Conservation (phyloP, 1,140 invertebrate genomes). For the Pseudomyrmex dendroicus region DNA sequence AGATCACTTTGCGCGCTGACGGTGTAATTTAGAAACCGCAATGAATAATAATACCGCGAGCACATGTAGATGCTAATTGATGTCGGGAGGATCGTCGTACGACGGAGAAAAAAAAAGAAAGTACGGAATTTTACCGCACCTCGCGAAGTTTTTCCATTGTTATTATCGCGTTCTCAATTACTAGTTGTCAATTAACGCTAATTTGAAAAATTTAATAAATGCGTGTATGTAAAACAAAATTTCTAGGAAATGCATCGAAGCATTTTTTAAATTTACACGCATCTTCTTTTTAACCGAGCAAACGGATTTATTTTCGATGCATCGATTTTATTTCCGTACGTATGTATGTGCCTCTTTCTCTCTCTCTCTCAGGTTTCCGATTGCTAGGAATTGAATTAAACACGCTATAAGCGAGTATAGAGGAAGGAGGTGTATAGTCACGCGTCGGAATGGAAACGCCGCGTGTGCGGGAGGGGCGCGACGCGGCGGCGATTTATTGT, state of each 20-base stretch:
- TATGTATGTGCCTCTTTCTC: too few species aligned
- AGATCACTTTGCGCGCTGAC: conserved; percentile 57
- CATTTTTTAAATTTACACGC: neutral
- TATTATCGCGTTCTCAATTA: neutral
- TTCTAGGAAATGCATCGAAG: neutral
- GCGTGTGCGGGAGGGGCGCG: neutral
- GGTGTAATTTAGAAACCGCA: conserved; percentile 56
- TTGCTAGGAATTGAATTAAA: conserved; percentile 43
- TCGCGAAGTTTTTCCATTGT: neutral
- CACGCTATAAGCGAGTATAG: neutral
- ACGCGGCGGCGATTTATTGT: conserved; percentile 79
- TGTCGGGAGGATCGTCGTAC: conserved; percentile 6
- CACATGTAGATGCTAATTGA: conserved; percentile 40
- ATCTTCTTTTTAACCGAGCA: neutral
- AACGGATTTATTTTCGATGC: neutral
- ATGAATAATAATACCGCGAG: conserved; percentile 47
- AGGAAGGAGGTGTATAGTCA: conserved; percentile 20
- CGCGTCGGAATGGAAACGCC: conserved; percentile 15
- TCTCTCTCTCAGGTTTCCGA: neutral
- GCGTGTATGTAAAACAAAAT: neutral
- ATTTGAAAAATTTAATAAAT: too few species aligned
- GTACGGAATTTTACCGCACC: neutral
- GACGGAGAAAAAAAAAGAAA: neutral
- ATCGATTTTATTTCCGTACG: too few species aligned
- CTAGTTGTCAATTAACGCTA: too few species aligned